phyloP scores from a whole-genome alignment of 2,888 invertebrate species.

The Labia minor region DNA sequence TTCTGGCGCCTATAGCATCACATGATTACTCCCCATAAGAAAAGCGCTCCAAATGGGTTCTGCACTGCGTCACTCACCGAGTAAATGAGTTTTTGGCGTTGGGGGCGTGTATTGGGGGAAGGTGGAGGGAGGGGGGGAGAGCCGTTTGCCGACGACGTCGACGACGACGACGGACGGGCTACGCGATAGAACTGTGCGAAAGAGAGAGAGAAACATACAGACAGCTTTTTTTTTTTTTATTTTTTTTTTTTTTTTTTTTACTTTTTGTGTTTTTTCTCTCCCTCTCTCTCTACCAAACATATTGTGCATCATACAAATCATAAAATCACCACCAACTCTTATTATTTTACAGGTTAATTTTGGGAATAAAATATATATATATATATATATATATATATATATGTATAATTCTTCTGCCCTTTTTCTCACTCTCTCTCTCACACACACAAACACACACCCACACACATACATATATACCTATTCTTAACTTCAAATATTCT shows the following conservation, averaged over 20 bases:
- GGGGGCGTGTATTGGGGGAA: neutral
- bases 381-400: too few relatives aligned
- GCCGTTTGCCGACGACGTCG: neutral
- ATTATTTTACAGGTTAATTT: neutral
- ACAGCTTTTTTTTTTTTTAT: neutral
- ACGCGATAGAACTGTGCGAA: constrained; percentile 13
- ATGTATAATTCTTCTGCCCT: too few relatives aligned
- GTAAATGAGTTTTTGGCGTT: constrained; percentile 13
- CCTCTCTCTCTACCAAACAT: too few relatives aligned
- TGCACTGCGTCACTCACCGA: neutral
- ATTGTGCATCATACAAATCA: constrained; percentile 7
- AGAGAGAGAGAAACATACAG: neutral
- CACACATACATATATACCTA: too few relatives aligned
- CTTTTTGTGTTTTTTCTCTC: neutral
- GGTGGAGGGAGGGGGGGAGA: neutral
- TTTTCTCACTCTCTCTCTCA: too few relatives aligned
- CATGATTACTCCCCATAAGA: neutral
- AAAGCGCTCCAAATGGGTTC: neutral
- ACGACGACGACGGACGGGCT: constrained; percentile 13
- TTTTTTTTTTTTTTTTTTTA: neutral
- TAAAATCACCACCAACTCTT: constrained; percentile 13
- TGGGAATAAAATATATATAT: too few relatives aligned
- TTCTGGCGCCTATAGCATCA: neutral
- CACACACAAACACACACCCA: too few relatives aligned
- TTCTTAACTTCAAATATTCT: too few relatives aligned